Evolutionary conservation across 1,140 invertebrate genomes (phyloP).

Genomic region (Hirudo medicinalis): DNA sequence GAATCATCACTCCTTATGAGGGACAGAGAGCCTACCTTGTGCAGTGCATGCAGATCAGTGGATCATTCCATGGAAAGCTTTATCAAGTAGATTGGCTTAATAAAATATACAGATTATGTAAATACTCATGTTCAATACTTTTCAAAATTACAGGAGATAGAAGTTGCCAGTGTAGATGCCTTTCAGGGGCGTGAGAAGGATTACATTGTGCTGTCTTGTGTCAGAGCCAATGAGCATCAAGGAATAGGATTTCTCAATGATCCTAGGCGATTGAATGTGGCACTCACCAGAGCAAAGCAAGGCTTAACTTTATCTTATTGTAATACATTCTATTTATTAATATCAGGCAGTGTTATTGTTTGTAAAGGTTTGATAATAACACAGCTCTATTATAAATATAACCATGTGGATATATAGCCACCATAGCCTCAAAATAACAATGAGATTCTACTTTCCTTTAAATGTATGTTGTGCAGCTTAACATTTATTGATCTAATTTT

Average conservation of each 20-base stretch:
- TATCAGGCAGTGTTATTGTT: too few species aligned
- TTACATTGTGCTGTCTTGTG: constrained; percentile 81
- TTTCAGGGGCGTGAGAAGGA: constrained; percentile 94
- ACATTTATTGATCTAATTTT: constrained; percentile 5
- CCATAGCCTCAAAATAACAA: too few species aligned
- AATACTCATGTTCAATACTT: neutral
- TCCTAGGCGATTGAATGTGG: constrained; percentile 90
- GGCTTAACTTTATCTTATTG: neutral
- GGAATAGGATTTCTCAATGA: constrained; percentile 90
- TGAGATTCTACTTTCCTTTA: too few species aligned
- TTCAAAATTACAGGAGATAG: constrained; percentile 58
- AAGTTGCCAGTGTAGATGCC: constrained; percentile 97
- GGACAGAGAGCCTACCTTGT: constrained; percentile 89
- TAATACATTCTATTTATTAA: too few species aligned
- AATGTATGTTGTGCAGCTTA: too few species aligned
- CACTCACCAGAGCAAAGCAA: constrained; percentile 88
- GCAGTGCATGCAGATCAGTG: constrained; percentile 98
- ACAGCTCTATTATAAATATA: too few species aligned
- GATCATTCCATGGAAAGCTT: constrained; percentile 82
- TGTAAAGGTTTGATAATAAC: too few species aligned
- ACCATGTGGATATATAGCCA: too few species aligned
- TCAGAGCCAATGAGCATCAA: constrained; percentile 78
- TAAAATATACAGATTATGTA: neutral
- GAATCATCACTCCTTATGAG: constrained; percentile 79
- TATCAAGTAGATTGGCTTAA: constrained; percentile 55